Evolutionary conservation across 2,797 vertebrate genomes (phyloP).

Genomic region (Rachycentron canadum): DNA sequence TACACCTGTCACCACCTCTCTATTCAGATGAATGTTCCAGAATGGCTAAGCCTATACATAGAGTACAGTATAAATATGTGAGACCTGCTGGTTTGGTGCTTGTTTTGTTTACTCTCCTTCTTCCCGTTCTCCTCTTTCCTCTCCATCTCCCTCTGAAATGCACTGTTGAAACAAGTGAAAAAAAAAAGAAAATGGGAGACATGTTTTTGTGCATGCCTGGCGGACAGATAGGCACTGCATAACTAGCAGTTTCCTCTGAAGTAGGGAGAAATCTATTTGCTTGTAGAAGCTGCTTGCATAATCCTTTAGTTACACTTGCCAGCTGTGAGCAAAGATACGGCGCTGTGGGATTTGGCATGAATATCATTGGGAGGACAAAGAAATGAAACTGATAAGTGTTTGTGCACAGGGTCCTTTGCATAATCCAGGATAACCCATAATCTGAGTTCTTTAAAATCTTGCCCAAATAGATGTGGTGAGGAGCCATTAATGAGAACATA

Average conservation of each 20-base stretch:
- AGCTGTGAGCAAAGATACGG: constrained; percentile 96
- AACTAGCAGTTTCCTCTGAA: constrained; percentile 87
- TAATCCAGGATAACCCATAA: constrained; percentile 87
- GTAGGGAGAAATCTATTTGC: constrained; percentile 90
- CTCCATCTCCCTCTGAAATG: constrained; percentile 63
- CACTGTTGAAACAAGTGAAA: constrained; percentile 81
- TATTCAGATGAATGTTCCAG: constrained; percentile 24
- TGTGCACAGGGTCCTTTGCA: constrained; percentile 84
- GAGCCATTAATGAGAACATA: constrained; percentile 66
- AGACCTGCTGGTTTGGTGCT: constrained; percentile 37
- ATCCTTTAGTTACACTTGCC: constrained; percentile 95
- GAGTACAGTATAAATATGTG: constrained; percentile 8
- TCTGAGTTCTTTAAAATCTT: constrained; percentile 80
- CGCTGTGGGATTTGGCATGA: constrained; percentile 87
- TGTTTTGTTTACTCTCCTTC: constrained; percentile 47
- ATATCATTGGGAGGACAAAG: constrained; percentile 89
- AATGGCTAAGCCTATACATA: constrained; percentile 1
- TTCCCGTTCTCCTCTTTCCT: constrained; percentile 28
- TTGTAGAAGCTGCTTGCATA: constrained; percentile 90
- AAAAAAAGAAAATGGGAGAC: constrained; percentile 64
- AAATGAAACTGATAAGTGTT: constrained; percentile 89
- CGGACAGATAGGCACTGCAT: constrained; percentile 84
- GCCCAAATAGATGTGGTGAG: constrained; percentile 70
- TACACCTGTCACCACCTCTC: neutral
- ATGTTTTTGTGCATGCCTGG: constrained; percentile 84